These are phyloP conservation scores for Lasiurus cinereus DNA, from an alignment of 2,113 vertebrate species.

Conservation along the genomic window DNA sequence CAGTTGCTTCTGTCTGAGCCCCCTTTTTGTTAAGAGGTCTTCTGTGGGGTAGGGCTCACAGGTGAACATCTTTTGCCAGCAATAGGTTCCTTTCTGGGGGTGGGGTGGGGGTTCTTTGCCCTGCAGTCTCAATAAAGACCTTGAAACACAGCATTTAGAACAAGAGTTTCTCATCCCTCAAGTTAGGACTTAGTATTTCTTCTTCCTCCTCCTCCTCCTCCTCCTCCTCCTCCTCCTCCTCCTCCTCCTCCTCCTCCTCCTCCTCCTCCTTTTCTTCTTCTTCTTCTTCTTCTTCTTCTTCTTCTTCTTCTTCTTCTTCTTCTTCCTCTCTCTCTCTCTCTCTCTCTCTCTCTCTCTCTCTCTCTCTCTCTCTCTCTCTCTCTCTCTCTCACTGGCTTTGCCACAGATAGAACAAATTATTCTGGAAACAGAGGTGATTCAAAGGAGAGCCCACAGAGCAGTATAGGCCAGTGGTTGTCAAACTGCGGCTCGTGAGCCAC, in stretches of 20 bases:
- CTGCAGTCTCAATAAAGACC: neutral
- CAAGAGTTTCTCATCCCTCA: neutral
- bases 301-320: too few species aligned
- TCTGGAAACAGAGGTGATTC: constrained; percentile 47
- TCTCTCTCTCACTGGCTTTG: neutral
- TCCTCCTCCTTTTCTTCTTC: too few species aligned
- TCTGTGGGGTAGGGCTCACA: neutral
- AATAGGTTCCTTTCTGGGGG: neutral
- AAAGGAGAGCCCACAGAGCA: constrained; percentile 1
- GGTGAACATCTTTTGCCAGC: neutral
- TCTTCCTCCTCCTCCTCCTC: too few species aligned
- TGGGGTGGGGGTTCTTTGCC: neutral
- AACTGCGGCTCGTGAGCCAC: too few species aligned
- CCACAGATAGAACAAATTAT: constrained; percentile 10
- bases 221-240: too few species aligned
- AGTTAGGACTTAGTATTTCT: neutral
- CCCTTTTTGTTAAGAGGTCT: neutral
- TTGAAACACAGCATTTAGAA: neutral
- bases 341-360: neutral
- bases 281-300: too few species aligned
- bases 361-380: neutral
- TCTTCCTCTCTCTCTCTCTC: too few species aligned
- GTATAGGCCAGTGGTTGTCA: neutral
- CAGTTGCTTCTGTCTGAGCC: neutral
- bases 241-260: too few species aligned